Percentiles rank a stretch among this genome's conserved stretches.
These are phyloP conservation scores for Botia almorhae DNA, from an alignment of 2,797 vertebrate genomes.

Conservation along the genomic window DNA sequence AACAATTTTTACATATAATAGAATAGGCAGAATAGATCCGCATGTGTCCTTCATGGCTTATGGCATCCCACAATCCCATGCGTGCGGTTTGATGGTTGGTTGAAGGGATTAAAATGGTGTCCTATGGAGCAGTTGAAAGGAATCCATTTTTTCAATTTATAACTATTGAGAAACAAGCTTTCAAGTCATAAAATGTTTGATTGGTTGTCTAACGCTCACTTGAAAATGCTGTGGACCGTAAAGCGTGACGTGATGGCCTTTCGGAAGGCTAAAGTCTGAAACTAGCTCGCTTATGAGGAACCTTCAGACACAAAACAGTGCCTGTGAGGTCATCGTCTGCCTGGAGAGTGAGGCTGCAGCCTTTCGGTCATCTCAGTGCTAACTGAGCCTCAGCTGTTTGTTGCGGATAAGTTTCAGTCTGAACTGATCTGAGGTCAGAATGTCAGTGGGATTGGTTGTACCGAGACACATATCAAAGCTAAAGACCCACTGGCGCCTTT, in stretches of 20 bases:
- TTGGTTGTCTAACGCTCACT: too few relatives aligned
- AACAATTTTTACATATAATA: background rate
- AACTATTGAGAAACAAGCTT: too few relatives aligned
- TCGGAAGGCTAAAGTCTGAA: background rate
- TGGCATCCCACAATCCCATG: background rate
- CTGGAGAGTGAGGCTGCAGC: background rate
- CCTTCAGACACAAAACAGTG: background rate
- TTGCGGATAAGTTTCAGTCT: constrained; percentile 57
- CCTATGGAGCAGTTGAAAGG: too few relatives aligned
- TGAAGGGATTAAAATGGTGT: background rate
- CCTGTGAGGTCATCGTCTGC: background rate
- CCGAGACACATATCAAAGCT: background rate
- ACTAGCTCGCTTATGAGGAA: background rate
- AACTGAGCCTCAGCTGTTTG: constrained; percentile 62
- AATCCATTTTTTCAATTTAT: too few relatives aligned
- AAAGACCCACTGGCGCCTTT: background rate
- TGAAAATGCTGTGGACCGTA: too few relatives aligned
- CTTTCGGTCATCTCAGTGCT: constrained; percentile 30
- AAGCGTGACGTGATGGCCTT: background rate
- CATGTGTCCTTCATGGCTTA: background rate
- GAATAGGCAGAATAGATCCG: background rate
- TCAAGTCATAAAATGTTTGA: too few relatives aligned
- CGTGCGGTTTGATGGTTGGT: background rate
- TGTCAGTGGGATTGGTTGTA: constrained; percentile 16
- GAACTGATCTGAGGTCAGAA: constrained; percentile 24